A percentile compares a stretch with the other conserved stretches of the same genome.
Evolutionary conservation across 2,888 invertebrate species (phyloP).

Genomic region (Mesochorus sp.): DNA sequence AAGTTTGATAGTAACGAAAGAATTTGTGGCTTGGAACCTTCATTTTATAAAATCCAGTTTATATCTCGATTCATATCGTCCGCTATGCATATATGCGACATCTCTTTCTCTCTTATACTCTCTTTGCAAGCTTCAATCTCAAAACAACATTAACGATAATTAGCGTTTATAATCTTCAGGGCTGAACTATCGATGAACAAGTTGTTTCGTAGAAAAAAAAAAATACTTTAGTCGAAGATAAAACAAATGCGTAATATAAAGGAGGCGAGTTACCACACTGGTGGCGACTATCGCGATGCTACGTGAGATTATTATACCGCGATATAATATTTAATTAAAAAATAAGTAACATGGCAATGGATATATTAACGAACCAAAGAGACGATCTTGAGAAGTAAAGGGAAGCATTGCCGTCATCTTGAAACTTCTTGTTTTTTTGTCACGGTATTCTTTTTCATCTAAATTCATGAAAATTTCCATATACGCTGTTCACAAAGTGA

Average conservation of each 20-base stretch:
- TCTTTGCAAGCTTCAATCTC: slow-evolving; percentile 31
- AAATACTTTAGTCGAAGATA: not conserved
- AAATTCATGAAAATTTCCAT: slow-evolving; percentile 69
- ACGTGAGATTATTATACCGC: slow-evolving; percentile 50
- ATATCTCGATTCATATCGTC: slow-evolving; percentile 18
- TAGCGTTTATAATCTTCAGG: slow-evolving; percentile 43
- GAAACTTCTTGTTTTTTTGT: not conserved
- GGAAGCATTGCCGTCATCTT: not conserved
- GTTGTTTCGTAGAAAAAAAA: slow-evolving; percentile 10
- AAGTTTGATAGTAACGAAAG: slow-evolving; percentile 40
- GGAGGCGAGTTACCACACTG: slow-evolving; percentile 39
- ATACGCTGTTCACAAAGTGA: slow-evolving; percentile 45
- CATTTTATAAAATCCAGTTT: slow-evolving; percentile 32
- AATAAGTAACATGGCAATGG: slow-evolving; percentile 53
- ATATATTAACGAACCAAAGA: slow-evolving; percentile 38
- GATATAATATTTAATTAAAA: slow-evolving; percentile 60
- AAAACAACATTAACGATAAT: slow-evolving; percentile 57
- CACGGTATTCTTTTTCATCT: slow-evolving; percentile 63
- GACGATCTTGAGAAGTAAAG: slow-evolving; percentile 16
- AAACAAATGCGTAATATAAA: not conserved
- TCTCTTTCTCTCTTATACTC: slow-evolving; percentile 1
- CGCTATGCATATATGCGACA: slow-evolving; percentile 49
- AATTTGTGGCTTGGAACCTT: slow-evolving; percentile 30
- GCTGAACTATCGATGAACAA: slow-evolving; percentile 42
- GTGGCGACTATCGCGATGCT: slow-evolving; percentile 40